These are phyloP conservation scores for Melieria omissa DNA, from an alignment of 2,888 invertebrate species.

Conservation along the genomic window DNA sequence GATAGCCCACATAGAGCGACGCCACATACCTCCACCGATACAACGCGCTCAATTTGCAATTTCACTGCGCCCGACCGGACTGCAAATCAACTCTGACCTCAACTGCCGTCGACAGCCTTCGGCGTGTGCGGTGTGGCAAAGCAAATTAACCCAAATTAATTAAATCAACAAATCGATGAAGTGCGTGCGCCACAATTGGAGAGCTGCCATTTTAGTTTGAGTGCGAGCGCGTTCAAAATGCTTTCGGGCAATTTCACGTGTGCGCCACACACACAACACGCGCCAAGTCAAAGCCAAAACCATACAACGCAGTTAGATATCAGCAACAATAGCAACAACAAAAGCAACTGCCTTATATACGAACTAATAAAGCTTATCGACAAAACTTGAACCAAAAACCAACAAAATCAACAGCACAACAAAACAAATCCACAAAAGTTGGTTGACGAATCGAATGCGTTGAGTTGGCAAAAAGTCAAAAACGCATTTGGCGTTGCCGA, in stretches of 20 bases:
- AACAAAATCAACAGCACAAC: background rate
- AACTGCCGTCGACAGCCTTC: background rate
- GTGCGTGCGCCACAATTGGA: slow-evolving; percentile 1
- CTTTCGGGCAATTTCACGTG: too few species aligned
- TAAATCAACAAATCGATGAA: slow-evolving; percentile 34
- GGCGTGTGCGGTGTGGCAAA: background rate
- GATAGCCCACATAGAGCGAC: too few species aligned
- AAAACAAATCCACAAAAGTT: background rate
- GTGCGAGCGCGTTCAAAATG: too few species aligned
- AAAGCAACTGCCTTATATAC: background rate
- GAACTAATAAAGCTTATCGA: slow-evolving; percentile 20
- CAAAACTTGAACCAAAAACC: slow-evolving; percentile 16
- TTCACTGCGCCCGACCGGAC: background rate
- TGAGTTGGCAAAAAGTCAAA: slow-evolving; percentile 16
- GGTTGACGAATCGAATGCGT: slow-evolving; percentile 3
- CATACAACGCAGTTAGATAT: background rate
- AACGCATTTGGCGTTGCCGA: too few species aligned
- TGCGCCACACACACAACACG: too few species aligned
- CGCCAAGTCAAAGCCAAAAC: too few species aligned
- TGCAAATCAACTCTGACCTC: background rate
- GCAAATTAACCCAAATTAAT: slow-evolving; percentile 33
- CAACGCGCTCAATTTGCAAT: background rate
- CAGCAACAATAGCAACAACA: background rate
- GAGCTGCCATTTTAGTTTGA: too few species aligned
- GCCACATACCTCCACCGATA: too few species aligned